Percentiles rank a stretch among this genome's conserved stretches.
phyloP scores from a whole-genome alignment of 2,797 vertebrate species.

The Diceros bicornis region DNA sequence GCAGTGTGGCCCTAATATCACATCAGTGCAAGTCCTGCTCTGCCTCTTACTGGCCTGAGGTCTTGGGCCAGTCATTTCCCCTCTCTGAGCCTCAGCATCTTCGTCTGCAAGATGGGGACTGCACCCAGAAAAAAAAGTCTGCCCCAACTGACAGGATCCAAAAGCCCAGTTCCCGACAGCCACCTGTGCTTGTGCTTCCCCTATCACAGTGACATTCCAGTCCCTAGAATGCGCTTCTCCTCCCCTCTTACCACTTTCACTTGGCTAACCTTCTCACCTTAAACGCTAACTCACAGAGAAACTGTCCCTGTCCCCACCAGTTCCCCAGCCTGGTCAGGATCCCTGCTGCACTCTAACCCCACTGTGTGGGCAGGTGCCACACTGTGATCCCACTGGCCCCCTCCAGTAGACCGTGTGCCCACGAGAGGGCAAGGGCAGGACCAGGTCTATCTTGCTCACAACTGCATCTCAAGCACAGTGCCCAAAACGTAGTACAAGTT shows the following conservation, averaged over 20 bases:
- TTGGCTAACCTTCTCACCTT: background rate
- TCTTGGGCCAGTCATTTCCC: background rate
- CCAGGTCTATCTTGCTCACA: background rate
- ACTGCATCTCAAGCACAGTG: background rate
- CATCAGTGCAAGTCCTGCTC: background rate
- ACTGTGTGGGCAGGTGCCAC: background rate
- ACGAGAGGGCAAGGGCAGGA: background rate
- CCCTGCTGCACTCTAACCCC: background rate
- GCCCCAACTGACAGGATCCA: background rate
- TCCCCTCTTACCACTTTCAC: background rate
- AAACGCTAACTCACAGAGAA: background rate
- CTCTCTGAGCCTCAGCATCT: constrained; percentile 20
- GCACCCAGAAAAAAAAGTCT: background rate
- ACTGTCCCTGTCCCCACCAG: background rate
- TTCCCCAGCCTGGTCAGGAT: background rate
- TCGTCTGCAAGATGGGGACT: background rate
- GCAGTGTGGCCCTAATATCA: background rate
- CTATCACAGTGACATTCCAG: background rate
- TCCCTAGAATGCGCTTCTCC: background rate
- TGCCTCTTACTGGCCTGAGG: background rate
- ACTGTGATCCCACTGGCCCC: background rate
- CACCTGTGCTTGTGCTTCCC: accelerated
- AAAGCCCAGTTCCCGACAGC: background rate
- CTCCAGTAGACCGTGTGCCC: background rate
- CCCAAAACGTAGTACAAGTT: background rate